Evolutionary conservation across 1,140 invertebrate species (phyloP).

Genomic region (Habropoda laboriosa): DNA sequence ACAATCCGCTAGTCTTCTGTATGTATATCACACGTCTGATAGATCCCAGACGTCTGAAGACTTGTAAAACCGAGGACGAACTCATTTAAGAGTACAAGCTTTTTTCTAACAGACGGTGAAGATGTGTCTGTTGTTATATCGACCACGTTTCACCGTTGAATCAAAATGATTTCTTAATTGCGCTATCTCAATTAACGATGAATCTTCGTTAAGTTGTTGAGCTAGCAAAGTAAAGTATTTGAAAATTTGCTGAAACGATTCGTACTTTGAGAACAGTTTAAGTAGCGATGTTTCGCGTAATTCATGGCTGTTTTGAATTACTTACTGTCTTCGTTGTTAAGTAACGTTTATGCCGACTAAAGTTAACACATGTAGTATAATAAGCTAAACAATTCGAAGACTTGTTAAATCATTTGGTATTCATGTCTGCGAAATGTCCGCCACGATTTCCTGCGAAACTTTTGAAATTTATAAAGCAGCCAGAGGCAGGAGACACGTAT

Average conservation of each 20-base stretch:
- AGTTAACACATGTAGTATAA: neutral
- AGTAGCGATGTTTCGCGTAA: neutral
- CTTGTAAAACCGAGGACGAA: neutral
- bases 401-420: neutral
- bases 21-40: conserved; percentile 1
- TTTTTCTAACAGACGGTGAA: neutral
- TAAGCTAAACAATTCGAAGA: neutral
- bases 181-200: conserved; percentile 10
- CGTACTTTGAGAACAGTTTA: neutral
- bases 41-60: neutral
- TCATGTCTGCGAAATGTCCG: neutral
- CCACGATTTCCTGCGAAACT: neutral
- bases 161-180: neutral
- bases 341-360: neutral
- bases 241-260: neutral
- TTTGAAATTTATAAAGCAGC: conserved; percentile 4
- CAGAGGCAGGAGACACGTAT: neutral
- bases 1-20: neutral
- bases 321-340: neutral
- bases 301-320: neutral
- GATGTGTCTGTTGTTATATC: neutral
- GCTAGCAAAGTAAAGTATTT: neutral
- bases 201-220: conserved; percentile 10
- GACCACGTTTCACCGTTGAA: neutral
- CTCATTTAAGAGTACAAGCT: neutral